Evolutionary conservation across 1,140 invertebrate genomes (phyloP), one percentile per base, ranked within the genome.

Genomic region (Dendroctonus valens): DNA sequence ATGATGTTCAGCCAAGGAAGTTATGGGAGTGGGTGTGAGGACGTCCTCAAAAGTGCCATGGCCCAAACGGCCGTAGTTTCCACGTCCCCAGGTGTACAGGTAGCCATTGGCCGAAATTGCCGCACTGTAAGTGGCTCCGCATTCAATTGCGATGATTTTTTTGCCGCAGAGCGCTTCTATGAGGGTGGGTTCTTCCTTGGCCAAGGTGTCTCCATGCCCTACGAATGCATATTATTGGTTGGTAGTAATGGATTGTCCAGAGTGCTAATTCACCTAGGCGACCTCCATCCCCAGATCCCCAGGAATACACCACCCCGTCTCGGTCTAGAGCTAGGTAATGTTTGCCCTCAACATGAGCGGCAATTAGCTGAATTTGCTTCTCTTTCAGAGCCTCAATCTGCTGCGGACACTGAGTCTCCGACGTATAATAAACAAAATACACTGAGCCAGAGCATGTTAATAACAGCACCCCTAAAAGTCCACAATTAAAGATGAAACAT

Each of bases 81-180:
- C 92, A 51, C 90, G 81, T 0, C 94, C 94, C 91, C 91, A 95
- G 0, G 91, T 92, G 72, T 89, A 93, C 0, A 94, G 75, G 59
- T 88, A 87, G 1, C 92, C 92, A 15, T 81, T 81, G 3, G 83
- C 81, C 2, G 89, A 90, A 39, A 94, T 83, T 7, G 90, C 91
- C 14, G 91, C 91, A 77, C 91, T 89, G 75, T 92, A 92, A 0
- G 87, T 87, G 49, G 85, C 86, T 1, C 92, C 91, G 72, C 90
- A 91, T 37, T 86, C 83, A 14, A 93, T 86, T 5, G 84, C 81
- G 8, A 84, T 80, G 0, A 92, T 84, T 37, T 84, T 84, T 64
- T 90, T 87, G 12, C 89, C 87, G 0, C 83, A 75, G 3, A 93
- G 76, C 26, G 81, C 83, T 62, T 88, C 84, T 57, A 94, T 85